Conservation (phyloP, 2,888 invertebrate species). For the Erebia ligea region DNA sequence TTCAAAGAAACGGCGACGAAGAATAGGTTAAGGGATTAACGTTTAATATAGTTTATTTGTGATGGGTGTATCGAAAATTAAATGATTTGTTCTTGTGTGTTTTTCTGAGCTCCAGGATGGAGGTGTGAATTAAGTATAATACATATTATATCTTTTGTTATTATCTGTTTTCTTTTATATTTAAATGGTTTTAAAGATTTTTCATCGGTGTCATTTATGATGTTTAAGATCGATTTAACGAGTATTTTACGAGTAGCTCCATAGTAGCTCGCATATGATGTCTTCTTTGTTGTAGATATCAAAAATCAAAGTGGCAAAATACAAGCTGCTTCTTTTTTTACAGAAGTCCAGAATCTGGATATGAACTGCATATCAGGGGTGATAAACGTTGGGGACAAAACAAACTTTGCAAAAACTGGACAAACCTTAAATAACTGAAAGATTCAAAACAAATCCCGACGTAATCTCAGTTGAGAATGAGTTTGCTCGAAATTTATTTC, state of each 20-base stretch:
- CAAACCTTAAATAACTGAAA: neutral
- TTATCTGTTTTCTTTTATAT: too few species aligned
- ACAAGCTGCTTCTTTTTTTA: neutral
- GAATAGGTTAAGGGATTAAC: slow-evolving; percentile 60
- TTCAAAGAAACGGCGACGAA: slow-evolving; percentile 66
- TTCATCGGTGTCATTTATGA: too few species aligned
- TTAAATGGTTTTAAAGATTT: too few species aligned
- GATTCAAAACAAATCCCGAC: slow-evolving; percentile 1
- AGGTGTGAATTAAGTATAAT: neutral
- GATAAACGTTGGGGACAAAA: neutral
- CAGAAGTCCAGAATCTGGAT: neutral
- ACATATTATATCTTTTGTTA: too few species aligned
- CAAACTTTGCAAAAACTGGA: too few species aligned
- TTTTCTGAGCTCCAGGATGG: neutral
- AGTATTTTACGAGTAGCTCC: too few species aligned
- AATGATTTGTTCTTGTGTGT: slow-evolving; percentile 24
- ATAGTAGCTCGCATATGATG: too few species aligned
- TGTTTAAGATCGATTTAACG: too few species aligned
- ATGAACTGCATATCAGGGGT: neutral
- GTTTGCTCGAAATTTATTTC: slow-evolving; percentile 30
- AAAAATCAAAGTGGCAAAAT: too few species aligned
- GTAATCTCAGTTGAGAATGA: slow-evolving; percentile 2
- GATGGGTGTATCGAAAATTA: slow-evolving; percentile 41
- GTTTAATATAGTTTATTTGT: slow-evolving; percentile 55
- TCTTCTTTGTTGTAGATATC: too few species aligned